Percentiles rank a stretch among this genome's conserved stretches.
phyloP scores from a whole-genome alignment of 2,888 invertebrate genomes.

The Aphrophora alni region DNA sequence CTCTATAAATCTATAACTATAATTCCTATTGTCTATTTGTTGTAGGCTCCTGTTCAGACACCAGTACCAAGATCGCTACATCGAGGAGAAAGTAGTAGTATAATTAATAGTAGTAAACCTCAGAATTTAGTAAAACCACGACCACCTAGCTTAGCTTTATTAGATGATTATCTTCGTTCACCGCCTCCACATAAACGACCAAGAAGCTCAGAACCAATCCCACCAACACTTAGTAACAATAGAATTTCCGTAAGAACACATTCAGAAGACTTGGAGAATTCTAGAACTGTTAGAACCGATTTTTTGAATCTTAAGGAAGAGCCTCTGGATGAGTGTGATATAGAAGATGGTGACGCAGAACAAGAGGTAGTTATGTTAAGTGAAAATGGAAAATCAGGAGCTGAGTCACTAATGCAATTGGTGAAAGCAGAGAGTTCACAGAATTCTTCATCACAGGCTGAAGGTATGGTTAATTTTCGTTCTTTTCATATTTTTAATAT shows the following conservation, averaged over 20 bases:
- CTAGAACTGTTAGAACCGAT: neutral
- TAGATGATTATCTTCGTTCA: neutral
- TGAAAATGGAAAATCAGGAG: neutral
- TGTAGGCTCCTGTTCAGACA: neutral
- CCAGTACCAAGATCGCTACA: neutral
- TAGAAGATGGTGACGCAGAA: neutral
- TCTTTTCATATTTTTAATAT: no score
- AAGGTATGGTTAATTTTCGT: neutral
- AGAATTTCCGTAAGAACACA: neutral
- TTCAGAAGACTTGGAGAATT: neutral
- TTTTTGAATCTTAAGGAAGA: neutral
- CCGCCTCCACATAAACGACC: neutral
- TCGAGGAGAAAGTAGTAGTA: neutral
- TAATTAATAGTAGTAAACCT: neutral
- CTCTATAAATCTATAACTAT: no score
- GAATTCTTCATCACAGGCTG: neutral
- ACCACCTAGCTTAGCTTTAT: neutral
- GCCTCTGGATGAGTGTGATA: neutral
- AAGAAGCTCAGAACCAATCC: neutral
- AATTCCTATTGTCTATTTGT: neutral
- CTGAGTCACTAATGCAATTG: neutral
- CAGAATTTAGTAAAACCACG: neutral
- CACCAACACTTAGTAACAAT: neutral
- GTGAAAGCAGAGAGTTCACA: neutral
- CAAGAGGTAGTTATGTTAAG: neutral